phyloP scores from a whole-genome alignment of 2,888 invertebrate genomes.

The Harpalus rufipes region DNA sequence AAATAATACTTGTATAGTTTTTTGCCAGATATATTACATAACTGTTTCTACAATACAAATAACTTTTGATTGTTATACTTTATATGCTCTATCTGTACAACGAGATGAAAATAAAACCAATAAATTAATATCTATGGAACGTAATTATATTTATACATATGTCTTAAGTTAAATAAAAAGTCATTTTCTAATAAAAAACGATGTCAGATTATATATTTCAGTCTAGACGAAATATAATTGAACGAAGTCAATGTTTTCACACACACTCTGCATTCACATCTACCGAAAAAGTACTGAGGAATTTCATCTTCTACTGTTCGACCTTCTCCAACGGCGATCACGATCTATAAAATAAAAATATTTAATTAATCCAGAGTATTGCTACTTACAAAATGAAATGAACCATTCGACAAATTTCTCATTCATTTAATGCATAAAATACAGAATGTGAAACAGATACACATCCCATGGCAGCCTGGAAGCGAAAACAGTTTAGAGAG shows the following conservation, averaged over 20 bases:
- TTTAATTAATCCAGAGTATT: not conserved
- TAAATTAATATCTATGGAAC: slow-evolving; percentile 62
- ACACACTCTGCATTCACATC: slow-evolving; percentile 26
- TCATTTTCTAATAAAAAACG: slow-evolving; percentile 50
- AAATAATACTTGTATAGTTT: not conserved
- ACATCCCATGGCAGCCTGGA: slow-evolving; percentile 49
- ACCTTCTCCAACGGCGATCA: slow-evolving; percentile 60
- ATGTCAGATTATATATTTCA: slow-evolving; percentile 56
- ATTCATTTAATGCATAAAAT: slow-evolving; percentile 41
- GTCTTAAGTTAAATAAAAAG: slow-evolving; percentile 18
- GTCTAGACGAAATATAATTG: slow-evolving; percentile 54
- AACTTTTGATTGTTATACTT: slow-evolving; percentile 46
- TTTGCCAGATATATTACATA: slow-evolving; percentile 1
- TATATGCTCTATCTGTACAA: slow-evolving; percentile 57
- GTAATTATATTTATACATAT: slow-evolving; percentile 45
- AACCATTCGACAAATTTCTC: slow-evolving; percentile 43
- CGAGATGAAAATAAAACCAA: slow-evolving; percentile 49
- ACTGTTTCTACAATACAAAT: slow-evolving; percentile 61
- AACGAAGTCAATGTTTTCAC: slow-evolving; percentile 39
- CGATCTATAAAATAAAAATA: slow-evolving; percentile 53
- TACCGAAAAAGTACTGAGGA: slow-evolving; percentile 27
- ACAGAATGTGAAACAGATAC: slow-evolving; percentile 46
- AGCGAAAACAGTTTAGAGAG: slow-evolving; percentile 52
- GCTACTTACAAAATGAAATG: slow-evolving; percentile 1
- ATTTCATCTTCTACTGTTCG: slow-evolving; percentile 44